Evolutionary conservation across 2,797 vertebrate genomes (phyloP), one percentile per base, ranked within the genome.

Genomic region (Sebastes oblongus): DNA sequence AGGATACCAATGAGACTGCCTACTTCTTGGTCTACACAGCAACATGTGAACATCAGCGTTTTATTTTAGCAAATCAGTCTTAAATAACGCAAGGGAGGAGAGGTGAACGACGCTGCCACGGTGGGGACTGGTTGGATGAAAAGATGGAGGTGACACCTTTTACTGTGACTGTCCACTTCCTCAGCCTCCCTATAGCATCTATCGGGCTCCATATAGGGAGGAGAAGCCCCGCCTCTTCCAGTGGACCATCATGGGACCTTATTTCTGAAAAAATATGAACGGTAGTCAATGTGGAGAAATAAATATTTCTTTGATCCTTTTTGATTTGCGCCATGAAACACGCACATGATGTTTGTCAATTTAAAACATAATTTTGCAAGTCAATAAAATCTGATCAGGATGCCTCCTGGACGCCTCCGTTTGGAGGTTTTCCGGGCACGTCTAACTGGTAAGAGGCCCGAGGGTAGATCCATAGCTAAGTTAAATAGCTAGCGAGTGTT

Each of bases 281-380:
- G 34, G 34, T 36, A 36, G 34, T 36, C 34, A 36, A 36, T 0
- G 11, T 4, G 0, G 34, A 36, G 34, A 0, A 0, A 36, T 0
- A 36, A 36, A 12, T 36, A 36, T 36, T 36, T 36, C 34, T 36
- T 36, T 36, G 34, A 36, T 36, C 34, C 34, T 36, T 36, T 36
- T 36, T 0, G 34, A 36, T 12, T 36, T 36, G 34, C 34, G 11
- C 34, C 34, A 36, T 36, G 34, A 36, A 2, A 0, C 34, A 36
- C 34, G 12, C 34, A 36, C 34, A 36, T 36, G 34, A 36, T 36
- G 4, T 36, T 36, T 12, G 10, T 36, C 10, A 36, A 34, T 36
- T 25, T 25, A 36, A 36, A 36, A 36, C 34, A 36, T 36, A 36
- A 36, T 36, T 36, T 36, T 12, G 34, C 34, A 36, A 36, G 34